Conservation (phyloP, 1,140 invertebrate species). For the Drosophila mayri region DNA sequence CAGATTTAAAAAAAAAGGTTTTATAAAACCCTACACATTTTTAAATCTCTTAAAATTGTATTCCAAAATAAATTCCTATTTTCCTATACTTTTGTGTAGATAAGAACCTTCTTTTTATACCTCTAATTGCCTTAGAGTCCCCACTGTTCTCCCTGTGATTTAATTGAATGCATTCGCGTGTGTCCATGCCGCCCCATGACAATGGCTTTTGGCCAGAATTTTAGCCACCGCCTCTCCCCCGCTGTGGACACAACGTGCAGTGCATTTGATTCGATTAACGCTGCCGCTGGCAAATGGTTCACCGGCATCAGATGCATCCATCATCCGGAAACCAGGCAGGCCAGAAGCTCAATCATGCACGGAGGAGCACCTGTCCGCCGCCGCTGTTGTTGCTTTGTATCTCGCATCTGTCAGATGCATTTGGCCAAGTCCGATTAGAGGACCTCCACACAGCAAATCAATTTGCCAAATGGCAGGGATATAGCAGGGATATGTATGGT, state of each 20-base stretch:
- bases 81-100: no score
- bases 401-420: conserved; percentile 21
- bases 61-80: not conserved
- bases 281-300: conserved; percentile 16
- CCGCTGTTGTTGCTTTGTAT: not conserved
- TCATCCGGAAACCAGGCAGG: conserved; percentile 4
- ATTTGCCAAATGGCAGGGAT: conserved; percentile 39
- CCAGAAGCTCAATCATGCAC: conserved; percentile 15
- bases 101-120: not conserved
- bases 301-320: conserved; percentile 24
- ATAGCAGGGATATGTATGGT: no score
- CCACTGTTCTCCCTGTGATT: conserved; percentile 5
- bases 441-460: conserved; percentile 27
- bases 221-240: not conserved
- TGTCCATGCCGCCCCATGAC: conserved; percentile 26
- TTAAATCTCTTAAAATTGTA: no score
- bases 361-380: conserved; percentile 12
- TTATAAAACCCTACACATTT: no score
- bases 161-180: conserved; percentile 21
- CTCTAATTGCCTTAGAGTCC: not conserved
- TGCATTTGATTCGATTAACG: conserved; percentile 54
- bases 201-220: conserved; percentile 33
- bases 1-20: no score
- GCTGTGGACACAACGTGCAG: conserved; percentile 43
- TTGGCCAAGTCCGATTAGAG: not conserved